Base-by-base conservation (phyloP, 35 echinoderm and acorn worm genomes). In the Acanthaster planci region DNA sequence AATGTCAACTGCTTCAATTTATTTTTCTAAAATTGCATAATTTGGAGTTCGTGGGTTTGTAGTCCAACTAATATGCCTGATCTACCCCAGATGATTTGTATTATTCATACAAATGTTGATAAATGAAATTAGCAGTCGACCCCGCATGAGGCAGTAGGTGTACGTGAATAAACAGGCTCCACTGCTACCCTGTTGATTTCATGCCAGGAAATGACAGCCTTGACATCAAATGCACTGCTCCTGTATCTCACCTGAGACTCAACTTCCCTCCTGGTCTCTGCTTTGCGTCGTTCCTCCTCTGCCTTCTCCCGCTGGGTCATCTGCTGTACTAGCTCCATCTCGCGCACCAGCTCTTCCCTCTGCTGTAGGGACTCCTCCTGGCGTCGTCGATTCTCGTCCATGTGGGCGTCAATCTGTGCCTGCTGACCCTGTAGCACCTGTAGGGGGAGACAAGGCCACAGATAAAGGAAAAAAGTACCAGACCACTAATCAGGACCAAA, bases 301-400 rank as follows among this genome's bases (percentile, higher is more conserved):
- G 77, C 87, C 64, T 94, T 85, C 14, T 99, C 96, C 58, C 92
- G 78, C 51, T 77, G 72, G 0, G 88, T 94, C 81, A 99, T 59
- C 86, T 99, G 91, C 75, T 94, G 88, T 7, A 60, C 92, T 52
- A 99, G 32, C 82, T 99, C 96, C 81, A 99, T 79, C 40, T 99
- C 92, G 35, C 92, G 82, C 7, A 99, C 57, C 1, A 99, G 79
- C 34, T 93, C 96, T 76, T 99, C 92, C 60, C 92, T 67, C 60
- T 86, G 80, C 76, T 92, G 88, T 64, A 99, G 78, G 18, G 96
- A 99, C 76, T 99, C 92, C 40, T 93, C 96, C 57, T 94, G 92
- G 19, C 82, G 81, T 51, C 64, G 39, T 3, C 92, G 85, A 52
- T 91, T 93, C 34, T 82, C 88, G 39, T 99, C 92, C 92, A 94